Conservation (phyloP, 2,888 invertebrate genomes). For the Dicyrtoma fusca region DNA sequence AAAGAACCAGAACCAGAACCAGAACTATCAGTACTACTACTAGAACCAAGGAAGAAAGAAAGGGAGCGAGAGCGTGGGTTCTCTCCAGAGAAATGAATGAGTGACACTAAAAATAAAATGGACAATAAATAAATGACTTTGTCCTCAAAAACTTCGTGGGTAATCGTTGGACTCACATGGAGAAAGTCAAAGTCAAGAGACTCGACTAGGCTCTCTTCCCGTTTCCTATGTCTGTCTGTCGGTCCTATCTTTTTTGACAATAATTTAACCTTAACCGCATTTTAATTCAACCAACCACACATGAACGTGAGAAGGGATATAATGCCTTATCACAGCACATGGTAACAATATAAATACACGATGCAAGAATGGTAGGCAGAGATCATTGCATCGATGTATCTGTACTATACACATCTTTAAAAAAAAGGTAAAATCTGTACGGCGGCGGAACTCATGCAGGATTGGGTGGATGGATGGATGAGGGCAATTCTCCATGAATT, state of each 20-base stretch:
- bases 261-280: conserved; percentile 3
- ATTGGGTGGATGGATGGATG: too few relatives aligned
- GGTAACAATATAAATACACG: too few relatives aligned
- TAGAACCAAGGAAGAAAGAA: conserved; percentile 4
- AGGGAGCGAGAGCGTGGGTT: background rate
- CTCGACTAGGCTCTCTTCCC: conserved; percentile 8
- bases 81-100: conserved; percentile 23
- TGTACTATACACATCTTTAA: too few relatives aligned
- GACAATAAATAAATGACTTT: conserved; percentile 33
- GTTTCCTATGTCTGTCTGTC: conserved; percentile 6
- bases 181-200: conserved; percentile 26
- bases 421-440: too few relatives aligned
- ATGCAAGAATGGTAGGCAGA: too few relatives aligned
- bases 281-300: conserved; percentile 1
- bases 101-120: conserved; percentile 35
- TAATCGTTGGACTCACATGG: conserved; percentile 29
- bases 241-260: conserved; percentile 16
- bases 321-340: too few relatives aligned
- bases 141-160: conserved; percentile 30
- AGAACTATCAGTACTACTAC: too few relatives aligned
- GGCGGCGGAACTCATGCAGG: too few relatives aligned
- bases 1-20: too few relatives aligned
- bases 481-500: too few relatives aligned
- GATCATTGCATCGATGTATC: too few relatives aligned
- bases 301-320: background rate